Evolutionary conservation across 2,797 vertebrate species (phyloP).

Genomic region (Heterohyrax brucei): DNA sequence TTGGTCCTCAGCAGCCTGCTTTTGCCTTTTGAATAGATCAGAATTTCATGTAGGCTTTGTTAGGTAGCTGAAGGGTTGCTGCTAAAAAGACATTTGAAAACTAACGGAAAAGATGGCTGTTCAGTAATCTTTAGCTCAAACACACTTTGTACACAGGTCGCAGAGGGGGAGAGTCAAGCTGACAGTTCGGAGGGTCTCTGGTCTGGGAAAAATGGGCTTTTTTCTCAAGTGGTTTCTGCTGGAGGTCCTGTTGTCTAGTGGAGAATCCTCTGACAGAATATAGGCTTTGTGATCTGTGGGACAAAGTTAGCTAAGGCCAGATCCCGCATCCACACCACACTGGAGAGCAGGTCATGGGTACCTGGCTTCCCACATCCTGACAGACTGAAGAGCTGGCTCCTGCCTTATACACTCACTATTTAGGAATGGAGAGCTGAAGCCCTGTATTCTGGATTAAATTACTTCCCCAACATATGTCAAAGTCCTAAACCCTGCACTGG

Average conservation of each 20-base stretch:
- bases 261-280: background rate
- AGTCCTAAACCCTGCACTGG: background rate
- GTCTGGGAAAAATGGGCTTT: background rate
- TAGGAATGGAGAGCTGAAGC: background rate
- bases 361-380: background rate
- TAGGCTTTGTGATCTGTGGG: background rate
- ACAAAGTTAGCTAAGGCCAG: background rate
- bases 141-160: background rate
- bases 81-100: background rate
- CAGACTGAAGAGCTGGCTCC: background rate
- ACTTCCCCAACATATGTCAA: background rate
- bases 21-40: background rate
- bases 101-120: background rate
- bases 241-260: background rate
- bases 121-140: background rate
- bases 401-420: background rate
- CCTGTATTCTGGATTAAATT: background rate
- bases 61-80: background rate
- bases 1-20: too few relatives aligned
- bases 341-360: background rate
- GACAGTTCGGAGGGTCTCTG: background rate
- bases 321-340: background rate
- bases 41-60: background rate
- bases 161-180: background rate
- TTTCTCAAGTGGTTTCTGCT: background rate